Base-by-base conservation (phyloP, 1,140 invertebrate genomes). In the Microplitis mediator region DNA sequence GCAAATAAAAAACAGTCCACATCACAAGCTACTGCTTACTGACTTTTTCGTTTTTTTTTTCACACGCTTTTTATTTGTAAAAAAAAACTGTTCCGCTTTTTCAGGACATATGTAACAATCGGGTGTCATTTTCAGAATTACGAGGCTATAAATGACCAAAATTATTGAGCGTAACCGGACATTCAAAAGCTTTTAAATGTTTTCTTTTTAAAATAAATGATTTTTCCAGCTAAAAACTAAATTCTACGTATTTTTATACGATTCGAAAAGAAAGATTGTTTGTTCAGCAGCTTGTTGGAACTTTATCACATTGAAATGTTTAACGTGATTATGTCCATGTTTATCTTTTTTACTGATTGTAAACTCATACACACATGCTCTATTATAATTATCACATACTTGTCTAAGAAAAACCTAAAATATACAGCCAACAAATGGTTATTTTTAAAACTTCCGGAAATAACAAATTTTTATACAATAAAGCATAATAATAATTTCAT, bases 81-180 rank as follows among this genome's bases (percentile, higher is more conserved):
- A 45, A 45, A 45, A 45, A 45, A 45, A 45, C 39, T 45, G 39
- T 45, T 45, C 39, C 39, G 39, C 39, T 45, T 45, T 45, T 45
- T 45, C 39, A 45, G 39, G 11, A 45, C 39, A 45, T 11, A 11
- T 45, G 39, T 45, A 45, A 45, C 39, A 45, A 45, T 45, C 8
- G 39, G 39, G 39, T 45, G 39, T 45, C 39, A 45, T 45, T 61
- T 45, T 39, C 16, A 70, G 23, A 70, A 61, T 70, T 16, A 70
- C 56, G 50, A 62, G 35, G 51, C 36, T 56, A 56, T 69, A 45
- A 45, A 70, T 61, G 23, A 31, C 16, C 60, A 61, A 13, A 61
- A 61, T 61, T 32, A 61, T 61, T 23, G 32, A 35, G n/a, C 60
- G 23, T 61, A 32, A 61, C 39, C 39, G 39, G 39, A 45, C 39